Evolutionary conservation across 2,888 invertebrate species (phyloP).

Genomic region (Agrochola macilenta): DNA sequence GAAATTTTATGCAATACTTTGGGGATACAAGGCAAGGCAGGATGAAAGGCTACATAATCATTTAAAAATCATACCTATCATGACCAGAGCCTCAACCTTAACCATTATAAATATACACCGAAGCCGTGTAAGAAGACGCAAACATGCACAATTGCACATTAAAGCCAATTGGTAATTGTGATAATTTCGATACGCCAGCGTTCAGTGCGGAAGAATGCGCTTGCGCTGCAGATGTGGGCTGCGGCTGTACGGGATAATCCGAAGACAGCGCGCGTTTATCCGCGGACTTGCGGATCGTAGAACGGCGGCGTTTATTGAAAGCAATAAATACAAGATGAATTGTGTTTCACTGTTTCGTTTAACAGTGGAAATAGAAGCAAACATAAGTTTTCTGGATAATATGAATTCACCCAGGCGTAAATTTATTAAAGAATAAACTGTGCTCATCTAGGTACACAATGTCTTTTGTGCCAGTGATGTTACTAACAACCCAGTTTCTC

Average conservation of each 20-base stretch:
- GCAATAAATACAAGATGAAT: conserved; percentile 22
- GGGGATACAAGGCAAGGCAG: too few relatives aligned
- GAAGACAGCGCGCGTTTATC: conserved; percentile 70
- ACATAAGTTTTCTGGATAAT: not conserved
- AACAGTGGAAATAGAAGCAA: not conserved
- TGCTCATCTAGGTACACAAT: not conserved
- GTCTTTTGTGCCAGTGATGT: not conserved
- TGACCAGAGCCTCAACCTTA: not conserved
- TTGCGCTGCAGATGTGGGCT: conserved; percentile 48
- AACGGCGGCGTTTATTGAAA: conserved; percentile 43
- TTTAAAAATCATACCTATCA: too few relatives aligned
- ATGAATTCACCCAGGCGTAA: not conserved
- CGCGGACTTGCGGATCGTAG: conserved; percentile 64
- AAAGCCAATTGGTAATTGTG: conserved; percentile 46
- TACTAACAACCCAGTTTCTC: conserved; percentile 14
- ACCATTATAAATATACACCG: not conserved
- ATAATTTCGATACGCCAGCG: conserved; percentile 55
- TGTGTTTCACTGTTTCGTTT: not conserved
- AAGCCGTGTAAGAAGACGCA: not conserved
- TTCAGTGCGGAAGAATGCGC: conserved; percentile 33
- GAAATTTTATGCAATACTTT: too few relatives aligned
- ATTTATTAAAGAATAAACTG: not conserved
- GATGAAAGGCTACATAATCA: too few relatives aligned
- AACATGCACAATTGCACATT: conserved; percentile 18
- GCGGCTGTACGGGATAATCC: conserved; percentile 31